A percentile compares a stretch with the other conserved stretches of the same genome.
phyloP scores from a whole-genome alignment of 2,888 invertebrate genomes.

The Halictus quadricinctus region DNA sequence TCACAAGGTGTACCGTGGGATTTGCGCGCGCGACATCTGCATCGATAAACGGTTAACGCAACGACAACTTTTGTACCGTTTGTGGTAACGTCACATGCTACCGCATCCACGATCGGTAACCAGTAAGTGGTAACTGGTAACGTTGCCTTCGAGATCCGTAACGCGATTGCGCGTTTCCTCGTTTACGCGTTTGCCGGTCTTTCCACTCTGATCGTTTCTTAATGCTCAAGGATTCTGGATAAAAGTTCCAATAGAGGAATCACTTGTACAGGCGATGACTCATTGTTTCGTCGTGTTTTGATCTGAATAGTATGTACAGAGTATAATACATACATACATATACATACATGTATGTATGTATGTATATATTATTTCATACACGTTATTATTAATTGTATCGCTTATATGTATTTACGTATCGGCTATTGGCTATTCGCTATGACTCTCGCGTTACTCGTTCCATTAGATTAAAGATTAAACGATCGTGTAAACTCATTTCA shows the following conservation, averaged over 20 bases:
- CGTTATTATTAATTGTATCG: not conserved
- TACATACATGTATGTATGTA: too few species aligned
- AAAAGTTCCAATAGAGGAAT: not conserved
- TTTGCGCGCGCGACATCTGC: not conserved
- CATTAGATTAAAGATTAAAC: too few species aligned
- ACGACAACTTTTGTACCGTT: not conserved
- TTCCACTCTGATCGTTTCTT: not conserved
- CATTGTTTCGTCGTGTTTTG: not conserved
- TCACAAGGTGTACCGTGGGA: not conserved
- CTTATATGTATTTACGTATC: not conserved
- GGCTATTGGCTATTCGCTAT: not conserved
- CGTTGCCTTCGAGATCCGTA: not conserved
- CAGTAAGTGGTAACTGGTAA: not conserved
- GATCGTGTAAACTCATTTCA: conserved; percentile 18
- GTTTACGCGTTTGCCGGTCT: too few species aligned
- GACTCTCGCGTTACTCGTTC: not conserved
- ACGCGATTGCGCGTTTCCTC: not conserved
- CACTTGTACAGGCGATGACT: not conserved
- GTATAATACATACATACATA: not conserved
- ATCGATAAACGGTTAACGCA: not conserved
- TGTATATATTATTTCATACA: not conserved
- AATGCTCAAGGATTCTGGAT: not conserved
- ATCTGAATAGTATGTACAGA: not conserved
- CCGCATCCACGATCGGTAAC: not conserved
- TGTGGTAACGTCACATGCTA: not conserved